Evolutionary conservation across 2,113 vertebrate species (phyloP).

Genomic region (Dasyornis broadbenti): DNA sequence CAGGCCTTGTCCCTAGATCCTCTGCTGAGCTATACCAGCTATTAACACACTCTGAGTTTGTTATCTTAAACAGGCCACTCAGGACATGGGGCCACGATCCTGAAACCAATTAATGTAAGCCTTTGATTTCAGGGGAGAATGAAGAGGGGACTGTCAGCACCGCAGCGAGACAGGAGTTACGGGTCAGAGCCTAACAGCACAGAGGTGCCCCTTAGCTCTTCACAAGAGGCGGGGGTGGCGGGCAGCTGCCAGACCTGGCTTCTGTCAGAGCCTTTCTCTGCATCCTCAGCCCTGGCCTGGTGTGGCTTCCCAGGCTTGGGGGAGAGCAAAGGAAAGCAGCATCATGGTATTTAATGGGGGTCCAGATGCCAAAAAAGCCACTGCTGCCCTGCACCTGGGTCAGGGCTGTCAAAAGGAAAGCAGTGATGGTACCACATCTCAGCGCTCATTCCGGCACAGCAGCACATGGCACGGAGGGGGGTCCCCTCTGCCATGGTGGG

Average conservation of each 20-base stretch:
- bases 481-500: background rate
- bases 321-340: background rate
- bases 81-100: conserved; percentile 46
- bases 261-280: background rate
- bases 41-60: conserved; percentile 35
- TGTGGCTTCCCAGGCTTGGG: accelerated
- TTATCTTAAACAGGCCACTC: conserved; percentile 53
- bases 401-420: background rate
- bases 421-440: background rate
- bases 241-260: conserved; percentile 14
- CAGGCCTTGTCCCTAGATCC: background rate
- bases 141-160: conserved; percentile 50
- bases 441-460: accelerated
- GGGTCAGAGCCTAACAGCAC: conserved; percentile 40
- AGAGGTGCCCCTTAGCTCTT: conserved; percentile 40
- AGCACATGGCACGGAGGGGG: accelerated
- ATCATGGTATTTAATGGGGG: accelerated
- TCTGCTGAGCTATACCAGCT: background rate
- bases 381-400: background rate
- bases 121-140: conserved; percentile 47
- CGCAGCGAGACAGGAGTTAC: conserved; percentile 11
- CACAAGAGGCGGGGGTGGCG: background rate
- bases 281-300: background rate
- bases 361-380: background rate
- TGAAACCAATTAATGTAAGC: conserved; percentile 62